Base-by-base conservation (phyloP, 2,797 vertebrate species). In the Rousettus madagascariensis region DNA sequence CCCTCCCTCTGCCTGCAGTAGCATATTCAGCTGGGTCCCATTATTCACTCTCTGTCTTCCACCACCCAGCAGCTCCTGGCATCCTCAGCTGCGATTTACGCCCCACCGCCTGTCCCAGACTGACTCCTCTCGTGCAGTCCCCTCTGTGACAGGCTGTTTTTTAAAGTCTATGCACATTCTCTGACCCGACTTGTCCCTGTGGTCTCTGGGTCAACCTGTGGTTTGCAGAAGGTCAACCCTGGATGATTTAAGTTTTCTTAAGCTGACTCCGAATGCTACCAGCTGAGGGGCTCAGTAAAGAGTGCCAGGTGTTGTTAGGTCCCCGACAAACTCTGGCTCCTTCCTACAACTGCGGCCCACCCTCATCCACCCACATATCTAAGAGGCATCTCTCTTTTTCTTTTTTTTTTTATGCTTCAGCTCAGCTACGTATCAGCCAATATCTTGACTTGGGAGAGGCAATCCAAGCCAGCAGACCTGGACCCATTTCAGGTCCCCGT, bases 201-300 rank as follows among this genome's bases (percentile, higher is more conserved):
- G 97, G 98, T 98, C 95, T 84, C 96, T 96, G 96, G 97, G 96
- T 97, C 98, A 94, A 75, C 80, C 97, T 98, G 98, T 95, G 98
- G 97, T 98, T 98, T 98, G 91, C 91, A 94, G 93, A 98, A 98
- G 98, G 97, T 98, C 97, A 98, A 90, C 79, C 41, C 91, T 95
- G 89, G 74, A 96, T 91, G 86, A 61, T 97, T 94, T 95, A 86
- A 84, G 96, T 96, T 97, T 98, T 98, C 96, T 98, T 94, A 97
- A 98, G 97, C 97, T 94, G 93, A 97, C 96, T 96, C 96, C 80
- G 97, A 98, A 95, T 91, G 93, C 89, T 2, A 2, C 88, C 59
- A 93, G 97, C 53, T 11, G 72, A 72, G 85, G 68, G 53, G 57
- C 68, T 83, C 28, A 24, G 24, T 12, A 36, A n/a, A 28, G 72